Base-by-base conservation (phyloP, 2,888 invertebrate genomes). In the Perdita meconis region DNA sequence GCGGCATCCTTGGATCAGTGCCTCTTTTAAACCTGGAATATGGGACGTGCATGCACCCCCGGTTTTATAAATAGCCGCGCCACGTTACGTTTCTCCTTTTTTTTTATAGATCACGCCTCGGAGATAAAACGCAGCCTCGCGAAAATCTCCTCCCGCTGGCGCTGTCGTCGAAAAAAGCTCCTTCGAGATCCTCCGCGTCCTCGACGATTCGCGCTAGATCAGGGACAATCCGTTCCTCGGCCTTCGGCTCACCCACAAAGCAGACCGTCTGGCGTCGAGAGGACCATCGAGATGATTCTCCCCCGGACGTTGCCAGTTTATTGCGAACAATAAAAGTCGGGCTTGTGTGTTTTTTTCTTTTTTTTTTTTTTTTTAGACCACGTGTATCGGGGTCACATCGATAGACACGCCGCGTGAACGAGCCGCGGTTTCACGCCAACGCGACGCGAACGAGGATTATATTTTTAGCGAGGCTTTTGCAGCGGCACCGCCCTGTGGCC, bases 301-400 rank as follows among this genome's bases (percentile, higher is more conserved):
- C 24, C n/a, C 22, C 65, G 68, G 51, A 42, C 53, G 61, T 67
- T 67, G 56, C 56, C 70, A 65, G 65, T 75, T 83, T 75, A 65
- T 72, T 13, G 51, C 50, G 42, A 42, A 68, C 69, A 47, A 84
- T 73, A 83, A 78, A 83, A 69, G 42, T 60, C 68, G 47, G 40
- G 57, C 30, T 77, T 78, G 69, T 70, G 60, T 51, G n/a, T n/a
- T n/a, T n/a, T n/a, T n/a, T n/a, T n/a, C n/a, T n/a, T n/a, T n/a
- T n/a, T n/a, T n/a, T n/a, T 64, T 66, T 57, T 57, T 65, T 71
- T 64, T 63, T 64, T 66, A 50, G 51, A 19, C 51, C 55, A 42
- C 64, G 53, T 44, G 59, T 83, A 90, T 89, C 85, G 89, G 83
- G 90, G 90, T 89, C 90, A 88, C 80, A 83, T 85, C 88, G 87